These are phyloP conservation scores for Platysternon megacephalum DNA, from an alignment of 2,113 vertebrate genomes.

Conservation along the genomic window DNA sequence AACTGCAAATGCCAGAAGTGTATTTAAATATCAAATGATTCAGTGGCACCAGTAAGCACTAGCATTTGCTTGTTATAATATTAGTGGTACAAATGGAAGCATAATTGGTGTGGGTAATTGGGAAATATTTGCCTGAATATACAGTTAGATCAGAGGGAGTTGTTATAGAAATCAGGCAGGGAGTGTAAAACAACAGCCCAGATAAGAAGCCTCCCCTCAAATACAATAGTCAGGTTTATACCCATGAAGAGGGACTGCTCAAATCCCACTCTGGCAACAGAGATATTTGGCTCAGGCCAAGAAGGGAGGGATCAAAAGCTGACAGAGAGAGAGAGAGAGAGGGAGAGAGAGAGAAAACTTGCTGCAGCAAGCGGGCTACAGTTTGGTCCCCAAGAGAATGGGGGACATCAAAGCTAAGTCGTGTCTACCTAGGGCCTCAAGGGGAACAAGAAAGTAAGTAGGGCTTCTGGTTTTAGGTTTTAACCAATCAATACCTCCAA, in stretches of 20 bases:
- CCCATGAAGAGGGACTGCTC: no score
- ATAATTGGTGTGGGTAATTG: background rate
- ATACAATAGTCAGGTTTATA: background rate
- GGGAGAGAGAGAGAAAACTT: background rate
- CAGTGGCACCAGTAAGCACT: background rate
- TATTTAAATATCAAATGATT: constrained; percentile 64
- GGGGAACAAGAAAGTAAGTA: background rate
- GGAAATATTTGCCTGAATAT: background rate
- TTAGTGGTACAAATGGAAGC: background rate
- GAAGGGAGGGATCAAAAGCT: background rate
- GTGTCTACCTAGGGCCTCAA: background rate
- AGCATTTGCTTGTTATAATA: background rate
- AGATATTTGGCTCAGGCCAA: background rate
- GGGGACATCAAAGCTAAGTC: background rate
- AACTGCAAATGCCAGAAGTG: constrained; percentile 49
- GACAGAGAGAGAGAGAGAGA: background rate
- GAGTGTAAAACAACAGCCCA: background rate
- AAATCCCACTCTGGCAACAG: no score
- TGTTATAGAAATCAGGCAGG: background rate
- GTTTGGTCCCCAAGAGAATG: background rate
- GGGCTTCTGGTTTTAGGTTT: background rate
- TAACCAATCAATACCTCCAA: background rate
- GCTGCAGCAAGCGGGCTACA: background rate
- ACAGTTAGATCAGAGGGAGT: background rate
- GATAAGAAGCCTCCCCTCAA: background rate